Base-by-base conservation (phyloP, 2,797 vertebrate genomes). In the Echiichthys vipera region DNA sequence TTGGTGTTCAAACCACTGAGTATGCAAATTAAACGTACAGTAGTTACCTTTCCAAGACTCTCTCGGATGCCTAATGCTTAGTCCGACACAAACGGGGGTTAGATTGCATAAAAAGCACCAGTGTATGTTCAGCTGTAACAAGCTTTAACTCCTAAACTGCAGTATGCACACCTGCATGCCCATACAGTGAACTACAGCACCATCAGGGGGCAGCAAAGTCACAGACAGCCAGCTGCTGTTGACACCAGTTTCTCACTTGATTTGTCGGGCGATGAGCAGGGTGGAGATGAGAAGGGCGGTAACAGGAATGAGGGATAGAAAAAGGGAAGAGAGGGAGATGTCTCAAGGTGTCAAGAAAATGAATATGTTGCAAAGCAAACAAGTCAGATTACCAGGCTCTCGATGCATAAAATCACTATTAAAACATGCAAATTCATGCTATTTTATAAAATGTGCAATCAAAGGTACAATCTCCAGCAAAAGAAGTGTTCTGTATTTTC, bases 181-280 rank as follows among this genome's bases (percentile, higher is more conserved):
- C 22, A 9, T 13, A 18, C 67, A 54, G 55, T 14, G 55, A 75
- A 43, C 6, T 29, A 2, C 25, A 42, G 51, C 37, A 47, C 86
- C 91, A 87, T 80, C 17, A 40, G 90, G 74, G 91, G 92, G 92
- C 90, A 92, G 89, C 84, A 91, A 57, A 92, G 89, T 36, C 83
- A 83, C 81, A 80, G 78, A 42, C 40, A 74, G 79, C 17, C 54
- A 11, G 42, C 62, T 57, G 56, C 71, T 78, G 50, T 17, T 24
- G 59, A 76, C 66, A 65, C 46, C 47, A 32, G 76, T 73, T 50
- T 72, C 72, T 78, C 43, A 17, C 65, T 46, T 59, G 74, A 69
- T 62, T 55, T 72, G 65, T 14, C 20, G 34, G 63, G 51, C 11
- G 58, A 34, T 18, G 58, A 49, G 17, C 29, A 34, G 57, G 57